Conservation (phyloP, 2,113 vertebrate genomes). For the Dipodomys spectabilis region DNA sequence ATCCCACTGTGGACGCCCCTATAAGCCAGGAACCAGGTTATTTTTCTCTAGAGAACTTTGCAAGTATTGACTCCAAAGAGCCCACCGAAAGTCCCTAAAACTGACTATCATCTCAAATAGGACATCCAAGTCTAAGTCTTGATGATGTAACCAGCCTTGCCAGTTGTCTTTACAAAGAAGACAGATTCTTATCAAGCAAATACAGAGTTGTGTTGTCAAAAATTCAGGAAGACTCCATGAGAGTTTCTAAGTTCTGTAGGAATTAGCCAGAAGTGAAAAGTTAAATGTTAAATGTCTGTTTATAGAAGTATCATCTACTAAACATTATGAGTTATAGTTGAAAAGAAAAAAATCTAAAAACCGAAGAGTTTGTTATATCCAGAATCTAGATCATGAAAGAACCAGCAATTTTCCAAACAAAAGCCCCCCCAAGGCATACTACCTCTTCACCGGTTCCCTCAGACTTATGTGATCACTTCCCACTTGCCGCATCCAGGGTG, state of each 20-base stretch:
- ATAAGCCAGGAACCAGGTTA: not conserved
- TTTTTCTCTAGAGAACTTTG: not conserved
- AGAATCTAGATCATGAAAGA: not conserved
- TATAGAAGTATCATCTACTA: not conserved
- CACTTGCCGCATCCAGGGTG: not conserved
- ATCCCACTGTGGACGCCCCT: not conserved
- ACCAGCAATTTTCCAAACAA: not conserved
- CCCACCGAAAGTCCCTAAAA: not conserved
- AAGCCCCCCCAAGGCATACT: not conserved
- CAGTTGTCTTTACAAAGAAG: not conserved
- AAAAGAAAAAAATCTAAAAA: not conserved
- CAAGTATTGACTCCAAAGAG: not conserved
- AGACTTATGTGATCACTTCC: not conserved
- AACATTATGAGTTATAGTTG: not conserved
- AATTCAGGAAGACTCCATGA: not conserved
- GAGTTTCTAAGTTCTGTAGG: not conserved
- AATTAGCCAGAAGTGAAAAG: not conserved
- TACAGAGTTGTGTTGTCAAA: not conserved
- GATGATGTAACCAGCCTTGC: not conserved
- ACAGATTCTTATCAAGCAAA: not conserved
- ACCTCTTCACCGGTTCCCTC: not conserved
- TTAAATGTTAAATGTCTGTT: not conserved
- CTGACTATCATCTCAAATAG: not conserved
- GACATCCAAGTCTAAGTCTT: not conserved
- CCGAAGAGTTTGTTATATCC: not conserved